A percentile compares a stretch with the other conserved stretches of the same genome.
Conservation (phyloP, 2,113 vertebrate genomes). For the Acinonyx jubatus region DNA sequence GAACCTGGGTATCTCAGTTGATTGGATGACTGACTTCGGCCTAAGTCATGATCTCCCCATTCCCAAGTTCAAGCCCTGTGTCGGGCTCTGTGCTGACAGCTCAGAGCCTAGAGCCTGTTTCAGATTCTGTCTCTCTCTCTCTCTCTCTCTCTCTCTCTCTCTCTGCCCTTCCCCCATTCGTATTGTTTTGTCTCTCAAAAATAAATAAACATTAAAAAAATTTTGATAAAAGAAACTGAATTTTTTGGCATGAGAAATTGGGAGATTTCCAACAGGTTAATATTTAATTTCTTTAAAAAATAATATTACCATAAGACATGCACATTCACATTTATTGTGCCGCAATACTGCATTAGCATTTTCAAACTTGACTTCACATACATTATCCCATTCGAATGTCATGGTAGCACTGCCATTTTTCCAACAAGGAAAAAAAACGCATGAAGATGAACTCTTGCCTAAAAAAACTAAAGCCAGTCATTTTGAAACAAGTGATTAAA, state of each 20-base stretch:
- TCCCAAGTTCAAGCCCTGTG: background rate
- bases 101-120: too few species aligned
- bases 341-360: background rate
- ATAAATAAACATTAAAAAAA: background rate
- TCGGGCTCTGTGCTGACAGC: background rate
- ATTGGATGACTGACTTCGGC: background rate
- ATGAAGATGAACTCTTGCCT: background rate
- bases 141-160: background rate
- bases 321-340: background rate
- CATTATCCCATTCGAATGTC: background rate
- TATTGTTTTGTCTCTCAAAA: background rate
- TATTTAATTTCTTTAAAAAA: constrained; percentile 15
- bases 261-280: background rate
- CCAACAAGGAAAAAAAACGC: background rate
- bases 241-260: background rate
- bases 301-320: background rate
- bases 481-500: constrained; percentile 26
- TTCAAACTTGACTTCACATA: background rate
- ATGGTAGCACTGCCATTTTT: background rate
- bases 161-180: fast-evolving
- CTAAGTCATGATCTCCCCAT: background rate
- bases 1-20: background rate
- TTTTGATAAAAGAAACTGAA: background rate
- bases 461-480: background rate
- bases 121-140: background rate